These are phyloP conservation scores for Clanis bilineata DNA, from an alignment of 2,888 invertebrate genomes.

Conservation along the genomic window DNA sequence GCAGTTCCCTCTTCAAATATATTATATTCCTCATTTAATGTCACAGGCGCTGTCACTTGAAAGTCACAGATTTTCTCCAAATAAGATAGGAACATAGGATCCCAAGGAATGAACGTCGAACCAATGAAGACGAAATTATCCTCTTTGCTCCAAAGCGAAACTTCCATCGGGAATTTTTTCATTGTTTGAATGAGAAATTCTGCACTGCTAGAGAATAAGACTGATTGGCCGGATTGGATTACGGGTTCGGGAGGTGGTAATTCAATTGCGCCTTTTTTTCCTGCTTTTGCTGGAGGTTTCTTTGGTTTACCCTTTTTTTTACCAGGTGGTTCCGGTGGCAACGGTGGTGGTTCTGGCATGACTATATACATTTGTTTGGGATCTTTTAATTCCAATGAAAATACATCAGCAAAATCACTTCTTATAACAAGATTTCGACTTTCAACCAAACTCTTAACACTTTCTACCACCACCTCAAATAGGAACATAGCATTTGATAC, in stretches of 20 bases:
- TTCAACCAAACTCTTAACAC: slow-evolving; percentile 57
- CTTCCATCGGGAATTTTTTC: slow-evolving; percentile 58
- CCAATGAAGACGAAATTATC: slow-evolving; percentile 65
- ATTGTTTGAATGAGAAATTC: slow-evolving; percentile 66
- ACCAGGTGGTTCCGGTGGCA: slow-evolving; percentile 63
- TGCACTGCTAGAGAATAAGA: slow-evolving; percentile 66
- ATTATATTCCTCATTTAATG: slow-evolving; percentile 66
- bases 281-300: slow-evolving; percentile 55
- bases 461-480: slow-evolving; percentile 71
- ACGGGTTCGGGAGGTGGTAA: slow-evolving; percentile 63
- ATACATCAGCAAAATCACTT: slow-evolving; percentile 71
- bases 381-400: slow-evolving; percentile 71
- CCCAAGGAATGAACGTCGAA: slow-evolving; percentile 60
- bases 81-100: slow-evolving; percentile 54
- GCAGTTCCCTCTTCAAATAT: slow-evolving; percentile 71
- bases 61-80: slow-evolving; percentile 53
- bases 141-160: slow-evolving; percentile 73
- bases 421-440: slow-evolving; percentile 60
- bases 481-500: slow-evolving; percentile 68
- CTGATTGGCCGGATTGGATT: slow-evolving; percentile 72
- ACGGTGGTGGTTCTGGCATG: slow-evolving; percentile 69
- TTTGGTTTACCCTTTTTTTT: slow-evolving; percentile 57
- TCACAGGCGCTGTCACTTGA: slow-evolving; percentile 46
- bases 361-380: slow-evolving; percentile 73
- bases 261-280: slow-evolving; percentile 53